Evolutionary conservation across 2,888 invertebrate species (phyloP), one percentile per base, ranked within the genome.

Genomic region (Nomada goodeniana): DNA sequence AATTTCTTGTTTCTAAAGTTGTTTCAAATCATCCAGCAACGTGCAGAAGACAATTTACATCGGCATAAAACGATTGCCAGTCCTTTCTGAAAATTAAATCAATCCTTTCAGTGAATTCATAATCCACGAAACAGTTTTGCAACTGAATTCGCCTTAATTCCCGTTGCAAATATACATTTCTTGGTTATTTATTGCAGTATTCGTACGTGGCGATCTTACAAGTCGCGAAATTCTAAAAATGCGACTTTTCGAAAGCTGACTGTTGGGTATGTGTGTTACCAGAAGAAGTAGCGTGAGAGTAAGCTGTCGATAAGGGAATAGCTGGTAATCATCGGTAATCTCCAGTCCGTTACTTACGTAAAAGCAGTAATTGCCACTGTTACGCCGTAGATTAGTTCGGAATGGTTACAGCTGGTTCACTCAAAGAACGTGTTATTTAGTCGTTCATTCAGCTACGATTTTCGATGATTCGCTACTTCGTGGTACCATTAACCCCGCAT

Each of bases 281-380:
- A 72, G 81, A 72, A 80, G 76, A n/a, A 50, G 63, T 52, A 64
- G 71, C 82, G 81, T 77, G 70, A 78, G 78, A 83, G 77, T 82
- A 63, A 71, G 67, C 77, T 78, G 67, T 74, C 82, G 83, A 80
- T 82, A 77, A 78, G 74, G 78, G 74, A 74, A 82, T 82, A 60
- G 82, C 71, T 26, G 67, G 83, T 78, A 82, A 83, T 83, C 77
- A 83, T 60, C 67, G 74, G 74, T 74, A 82, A 82, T 81, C 82
- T 81, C 60, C 73, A 44, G 77, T 63, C 82, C 83, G 82, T 83
- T 83, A 82, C 82, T 83, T 83, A 74, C 73, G 74, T 82, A 78
- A 82, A 77, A 81, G 70, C 67, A 74, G 78, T 83, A 78, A 83
- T 83, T 78, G 82, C 83, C 70, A 83, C 82, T 78, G 78, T 82